Conservation (phyloP, 2,113 vertebrate species). For the Apteryx mantelli region DNA sequence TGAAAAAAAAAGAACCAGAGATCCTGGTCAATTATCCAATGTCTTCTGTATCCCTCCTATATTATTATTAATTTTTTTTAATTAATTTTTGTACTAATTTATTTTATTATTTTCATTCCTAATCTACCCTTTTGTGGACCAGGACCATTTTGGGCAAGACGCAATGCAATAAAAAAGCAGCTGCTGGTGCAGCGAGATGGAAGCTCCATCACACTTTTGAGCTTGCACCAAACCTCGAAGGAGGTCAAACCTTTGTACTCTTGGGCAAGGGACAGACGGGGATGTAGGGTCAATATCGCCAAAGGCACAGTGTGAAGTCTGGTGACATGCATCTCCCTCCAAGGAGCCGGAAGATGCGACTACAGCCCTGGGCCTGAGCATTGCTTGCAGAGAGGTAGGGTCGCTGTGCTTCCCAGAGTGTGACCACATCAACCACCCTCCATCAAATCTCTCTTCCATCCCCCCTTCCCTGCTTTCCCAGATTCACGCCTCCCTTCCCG, state of each 20-base stretch:
- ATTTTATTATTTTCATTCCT: background rate
- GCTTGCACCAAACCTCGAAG: background rate
- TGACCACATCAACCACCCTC: no score
- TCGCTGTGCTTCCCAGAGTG: background rate
- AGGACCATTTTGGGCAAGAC: background rate
- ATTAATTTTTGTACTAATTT: background rate
- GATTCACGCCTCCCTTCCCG: fast-evolving
- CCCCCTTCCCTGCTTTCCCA: background rate
- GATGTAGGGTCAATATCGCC: background rate
- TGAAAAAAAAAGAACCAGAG: background rate
- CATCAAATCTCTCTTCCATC: background rate
- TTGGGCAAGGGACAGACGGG: background rate
- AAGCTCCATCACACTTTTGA: background rate
- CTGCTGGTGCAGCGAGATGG: background rate
- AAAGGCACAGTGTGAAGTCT: background rate
- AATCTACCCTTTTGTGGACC: fast-evolving
- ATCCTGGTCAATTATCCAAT: background rate
- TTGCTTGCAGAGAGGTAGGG: background rate
- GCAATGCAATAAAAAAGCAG: background rate
- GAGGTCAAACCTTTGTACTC: background rate
- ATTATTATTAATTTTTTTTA: background rate
- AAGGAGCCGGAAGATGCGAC: background rate
- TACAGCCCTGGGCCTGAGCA: background rate
- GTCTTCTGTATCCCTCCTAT: background rate
- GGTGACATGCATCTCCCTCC: background rate